Percentiles rank a stretch among this genome's conserved stretches.
These are phyloP conservation scores for Crotalus tigris DNA, from an alignment of 2,113 vertebrate species.

Conservation along the genomic window DNA sequence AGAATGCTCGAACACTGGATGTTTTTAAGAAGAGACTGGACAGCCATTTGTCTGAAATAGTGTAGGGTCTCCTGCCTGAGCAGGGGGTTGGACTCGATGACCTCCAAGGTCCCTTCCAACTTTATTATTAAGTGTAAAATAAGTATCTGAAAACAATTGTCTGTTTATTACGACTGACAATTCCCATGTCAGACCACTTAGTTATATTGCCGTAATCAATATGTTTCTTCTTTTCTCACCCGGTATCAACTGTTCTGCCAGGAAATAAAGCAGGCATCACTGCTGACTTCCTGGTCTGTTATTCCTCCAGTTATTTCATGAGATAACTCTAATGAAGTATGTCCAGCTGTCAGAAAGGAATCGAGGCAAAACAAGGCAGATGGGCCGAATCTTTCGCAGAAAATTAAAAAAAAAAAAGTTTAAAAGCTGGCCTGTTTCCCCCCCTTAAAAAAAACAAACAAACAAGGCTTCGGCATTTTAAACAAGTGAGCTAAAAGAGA, in stretches of 20 bases:
- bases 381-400: neutral
- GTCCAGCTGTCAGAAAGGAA: neutral
- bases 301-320: neutral
- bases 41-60: too few relatives aligned
- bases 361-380: neutral
- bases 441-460: too few relatives aligned
- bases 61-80: too few relatives aligned
- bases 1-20: too few relatives aligned
- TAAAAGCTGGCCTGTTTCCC: neutral
- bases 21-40: too few relatives aligned
- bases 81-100: too few relatives aligned
- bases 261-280: neutral
- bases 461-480: neutral
- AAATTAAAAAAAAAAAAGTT: neutral
- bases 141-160: neutral
- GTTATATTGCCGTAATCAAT: neutral
- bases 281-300: neutral
- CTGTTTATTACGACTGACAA: neutral
- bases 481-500: neutral
- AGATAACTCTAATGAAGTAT: neutral
- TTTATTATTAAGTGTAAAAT: neutral
- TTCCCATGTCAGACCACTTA: neutral
- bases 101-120: too few relatives aligned
- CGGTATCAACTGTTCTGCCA: neutral
- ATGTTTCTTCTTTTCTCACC: neutral